Evolutionary conservation across 2,113 vertebrate genomes (phyloP).

Genomic region (Hyla sarda): DNA sequence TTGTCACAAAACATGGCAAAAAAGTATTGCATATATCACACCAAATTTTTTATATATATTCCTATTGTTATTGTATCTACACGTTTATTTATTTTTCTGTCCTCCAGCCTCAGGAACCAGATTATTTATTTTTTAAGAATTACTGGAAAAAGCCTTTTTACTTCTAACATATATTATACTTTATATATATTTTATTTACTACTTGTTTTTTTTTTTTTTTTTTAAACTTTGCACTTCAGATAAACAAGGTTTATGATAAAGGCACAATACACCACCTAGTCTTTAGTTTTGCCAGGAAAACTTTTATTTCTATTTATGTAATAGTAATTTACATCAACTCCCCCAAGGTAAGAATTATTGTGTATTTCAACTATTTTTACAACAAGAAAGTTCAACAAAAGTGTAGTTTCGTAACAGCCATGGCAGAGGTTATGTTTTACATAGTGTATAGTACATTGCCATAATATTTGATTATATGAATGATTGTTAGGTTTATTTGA

Average conservation of each 20-base stretch:
- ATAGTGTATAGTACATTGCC: slow-evolving; percentile 10
- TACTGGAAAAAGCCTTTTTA: not conserved
- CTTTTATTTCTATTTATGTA: slow-evolving; percentile 30
- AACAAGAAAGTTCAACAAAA: not conserved
- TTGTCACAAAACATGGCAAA: too few relatives aligned
- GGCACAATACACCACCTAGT: not conserved
- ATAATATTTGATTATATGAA: slow-evolving; percentile 26
- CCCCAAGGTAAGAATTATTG: not conserved
- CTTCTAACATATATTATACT: not conserved
- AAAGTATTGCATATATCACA: too few relatives aligned
- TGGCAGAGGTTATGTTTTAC: not conserved
- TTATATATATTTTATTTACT: not conserved
- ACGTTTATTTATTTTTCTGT: not conserved
- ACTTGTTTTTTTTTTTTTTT: not conserved
- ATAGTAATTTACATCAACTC: not conserved
- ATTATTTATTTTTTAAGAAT: not conserved
- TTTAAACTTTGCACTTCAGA: not conserved
- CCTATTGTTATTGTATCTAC: not conserved
- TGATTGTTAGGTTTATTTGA: slow-evolving; percentile 17
- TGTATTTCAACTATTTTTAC: not conserved
- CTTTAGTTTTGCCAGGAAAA: slow-evolving; percentile 11
- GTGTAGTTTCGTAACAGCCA: not conserved
- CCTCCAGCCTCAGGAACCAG: not conserved
- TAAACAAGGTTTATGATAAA: not conserved
- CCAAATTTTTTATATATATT: too few relatives aligned